A percentile compares a stretch with the other conserved stretches of the same genome.
Evolutionary conservation across 2,888 invertebrate species (phyloP).

Genomic region (Euzetes globulus): DNA sequence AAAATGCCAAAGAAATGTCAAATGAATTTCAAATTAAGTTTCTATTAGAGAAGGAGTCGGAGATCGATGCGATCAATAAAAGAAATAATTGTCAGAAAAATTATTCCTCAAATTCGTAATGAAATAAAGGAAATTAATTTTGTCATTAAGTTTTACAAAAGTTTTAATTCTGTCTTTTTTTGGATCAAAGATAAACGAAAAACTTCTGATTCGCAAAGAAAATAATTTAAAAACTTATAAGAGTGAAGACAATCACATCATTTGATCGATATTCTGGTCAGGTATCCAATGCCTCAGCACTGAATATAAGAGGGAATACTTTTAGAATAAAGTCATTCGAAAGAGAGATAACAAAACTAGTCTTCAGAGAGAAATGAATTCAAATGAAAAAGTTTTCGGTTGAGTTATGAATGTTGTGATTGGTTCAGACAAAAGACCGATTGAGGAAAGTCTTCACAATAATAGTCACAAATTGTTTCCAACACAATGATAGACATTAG

Average conservation of each 20-base stretch:
- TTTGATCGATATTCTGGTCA: conserved; percentile 10
- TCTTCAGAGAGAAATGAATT: background rate
- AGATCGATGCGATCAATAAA: background rate
- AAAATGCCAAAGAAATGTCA: no score
- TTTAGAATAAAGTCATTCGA: background rate
- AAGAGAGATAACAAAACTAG: background rate
- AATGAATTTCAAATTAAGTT: no score
- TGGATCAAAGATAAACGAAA: background rate
- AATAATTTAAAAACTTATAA: background rate
- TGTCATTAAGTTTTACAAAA: background rate
- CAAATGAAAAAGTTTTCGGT: background rate
- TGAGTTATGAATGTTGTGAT: background rate
- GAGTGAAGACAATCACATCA: background rate
- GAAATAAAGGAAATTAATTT: background rate
- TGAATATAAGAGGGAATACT: background rate
- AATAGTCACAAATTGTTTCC: background rate
- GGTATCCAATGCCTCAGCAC: background rate
- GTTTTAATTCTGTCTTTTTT: background rate
- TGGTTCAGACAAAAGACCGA: background rate
- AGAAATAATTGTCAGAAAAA: background rate
- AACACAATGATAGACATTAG: background rate
- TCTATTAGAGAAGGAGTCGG: no score
- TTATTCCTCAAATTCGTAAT: background rate
- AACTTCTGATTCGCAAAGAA: background rate
- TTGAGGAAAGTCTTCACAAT: background rate